Evolutionary conservation across 2,888 invertebrate species (phyloP), one percentile per base, ranked within the genome.

Genomic region (Philhelius pedissequus): DNA sequence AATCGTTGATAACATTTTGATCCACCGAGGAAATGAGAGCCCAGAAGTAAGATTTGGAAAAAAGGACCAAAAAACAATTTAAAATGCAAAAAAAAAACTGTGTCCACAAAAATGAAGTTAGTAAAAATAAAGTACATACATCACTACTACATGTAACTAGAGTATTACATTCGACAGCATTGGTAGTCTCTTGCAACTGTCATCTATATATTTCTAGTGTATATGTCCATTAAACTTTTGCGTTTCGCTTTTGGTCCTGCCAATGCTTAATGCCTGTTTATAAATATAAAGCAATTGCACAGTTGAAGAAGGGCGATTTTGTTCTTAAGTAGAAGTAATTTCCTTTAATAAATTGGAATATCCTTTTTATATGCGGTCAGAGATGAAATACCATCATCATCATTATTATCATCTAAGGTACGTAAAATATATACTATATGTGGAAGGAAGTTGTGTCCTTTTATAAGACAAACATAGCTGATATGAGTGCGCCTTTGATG

Each of bases 291-390:
- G 80, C 84, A 84, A 84, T 80, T 84, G 80, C 64, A 73, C 81
- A 81, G 56, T 81, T 81, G 86, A 86, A 86, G 86, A 76, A 76
- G 84, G 76, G 84, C 80, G 84, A 80, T 84, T 84, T 86, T 86
- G 68, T 86, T 77, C 80, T 81, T 86, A 86, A 86, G 81, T 81
- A 77, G 81, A 81, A 77, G 86, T 86, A 81, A 86, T 86, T 86
- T 86, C 86, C 86, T 81, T 86, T 86, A 81, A 86, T 86, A 86
- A 86, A 86, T 86, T 86, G 86, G 75, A 84, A 84, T 84, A 84
- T 84, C 84, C 84, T 80, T 80, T 84, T 84, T 84, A 80, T 84
- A 84, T 84, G 84, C 84, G 84, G 84, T 84, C 84, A 71, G 75
- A 80, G 78, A 84, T 82, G 84, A 84, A 76, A 80, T 80, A 68